Evolutionary conservation across 2,888 invertebrate genomes (phyloP), one percentile per base, ranked within the genome.

Genomic region (Drosophila austrosaltans): DNA sequence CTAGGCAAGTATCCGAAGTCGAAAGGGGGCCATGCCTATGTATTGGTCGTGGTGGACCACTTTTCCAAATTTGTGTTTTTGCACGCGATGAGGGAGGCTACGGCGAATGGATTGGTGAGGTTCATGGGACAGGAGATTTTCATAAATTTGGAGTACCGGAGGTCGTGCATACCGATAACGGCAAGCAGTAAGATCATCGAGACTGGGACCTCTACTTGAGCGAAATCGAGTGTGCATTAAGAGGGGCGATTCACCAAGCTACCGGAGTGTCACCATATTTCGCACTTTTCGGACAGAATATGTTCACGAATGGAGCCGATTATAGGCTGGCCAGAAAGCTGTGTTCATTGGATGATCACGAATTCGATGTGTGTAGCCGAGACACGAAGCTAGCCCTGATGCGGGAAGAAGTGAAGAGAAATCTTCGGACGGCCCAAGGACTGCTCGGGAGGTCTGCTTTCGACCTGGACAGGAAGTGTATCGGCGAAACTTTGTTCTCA

Each of bases 131-230:
- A 16, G 25, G 59, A 59, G 2, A 3, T 59, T 3, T 59, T 16
- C 30, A 59, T n/a, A 59, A 39, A 6, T 59, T 59, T 10, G 42
- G 58, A 2, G 58, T 59, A 3, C 59, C 59, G 3, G 42, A 59
- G 12, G 28, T 25, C 2, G 59, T 42, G 1, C 42, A 42, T 0
- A 42, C n/a, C 16, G n/a, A 42, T 28, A 28, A 28, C 6, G 42
- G 42, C 1, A 42, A 42, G n/a, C 42, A 42, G 42, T 42, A 28
- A 3, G 28, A 28, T 28, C 28, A 28, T 28, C 28, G 28, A 2
- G 28, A 42, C n/a, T 59, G 42, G 42, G 59, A 59, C n/a, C 25
- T 42, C 1, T 25, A 59, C 2, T 42, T 44, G 1, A 30, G 59
- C 16, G 28, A 28, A 6, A 59, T 59, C 10, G 8, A 42, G 3